Conservation (phyloP, 2,797 vertebrate species). For the Octomys mimax region DNA sequence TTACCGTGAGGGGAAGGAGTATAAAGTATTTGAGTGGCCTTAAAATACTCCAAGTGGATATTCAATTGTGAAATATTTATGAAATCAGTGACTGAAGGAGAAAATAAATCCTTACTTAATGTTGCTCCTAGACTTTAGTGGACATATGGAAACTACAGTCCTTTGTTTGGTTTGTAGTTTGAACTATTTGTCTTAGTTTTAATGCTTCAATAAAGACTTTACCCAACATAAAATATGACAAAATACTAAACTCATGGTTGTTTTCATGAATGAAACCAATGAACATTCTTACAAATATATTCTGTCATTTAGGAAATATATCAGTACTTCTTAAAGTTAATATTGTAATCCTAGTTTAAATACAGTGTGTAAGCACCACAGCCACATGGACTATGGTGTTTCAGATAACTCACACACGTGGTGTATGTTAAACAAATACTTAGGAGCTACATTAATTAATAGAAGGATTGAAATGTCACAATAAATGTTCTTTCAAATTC, state of each 20-base stretch:
- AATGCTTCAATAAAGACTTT: neutral
- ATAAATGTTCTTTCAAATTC: neutral
- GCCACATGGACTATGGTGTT: neutral
- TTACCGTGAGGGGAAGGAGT: neutral
- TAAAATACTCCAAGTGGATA: neutral
- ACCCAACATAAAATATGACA: neutral
- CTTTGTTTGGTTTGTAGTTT: constrained; percentile 53
- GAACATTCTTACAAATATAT: neutral
- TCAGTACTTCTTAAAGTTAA: neutral
- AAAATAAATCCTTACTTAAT: neutral
- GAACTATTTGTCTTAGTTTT: neutral
- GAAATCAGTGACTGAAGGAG: neutral
- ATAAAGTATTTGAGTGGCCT: neutral
- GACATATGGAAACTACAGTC: neutral
- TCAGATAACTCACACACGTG: neutral
- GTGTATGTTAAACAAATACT: neutral
- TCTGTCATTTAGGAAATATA: neutral
- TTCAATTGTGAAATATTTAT: constrained; percentile 1
- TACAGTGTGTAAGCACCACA: neutral
- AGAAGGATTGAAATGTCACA: neutral
- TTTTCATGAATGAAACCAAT: constrained; percentile 19
- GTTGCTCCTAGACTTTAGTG: neutral
- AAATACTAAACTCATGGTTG: neutral
- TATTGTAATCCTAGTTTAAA: constrained; percentile 21
- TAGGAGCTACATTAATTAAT: neutral